Evolutionary conservation across 2,113 vertebrate genomes (phyloP).

Genomic region (Thymallus thymallus): DNA sequence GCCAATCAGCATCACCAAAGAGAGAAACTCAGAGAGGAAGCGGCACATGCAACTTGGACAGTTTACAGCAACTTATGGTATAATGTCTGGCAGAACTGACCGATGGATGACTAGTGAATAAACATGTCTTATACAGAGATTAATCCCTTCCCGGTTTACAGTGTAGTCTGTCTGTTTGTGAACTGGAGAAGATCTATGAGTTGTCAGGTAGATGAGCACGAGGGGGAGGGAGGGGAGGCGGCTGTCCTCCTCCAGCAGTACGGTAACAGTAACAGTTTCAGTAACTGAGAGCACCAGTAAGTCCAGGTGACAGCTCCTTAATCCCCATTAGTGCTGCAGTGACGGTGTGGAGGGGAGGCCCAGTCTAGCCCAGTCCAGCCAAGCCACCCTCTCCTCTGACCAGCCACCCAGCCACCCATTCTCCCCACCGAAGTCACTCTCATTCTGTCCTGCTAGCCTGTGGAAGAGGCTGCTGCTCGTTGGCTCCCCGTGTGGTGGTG

Average conservation of each 20-base stretch:
- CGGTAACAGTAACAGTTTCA: conserved; percentile 38
- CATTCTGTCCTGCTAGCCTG: background rate
- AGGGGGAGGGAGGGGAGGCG: background rate
- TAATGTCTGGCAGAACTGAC: conserved; percentile 67
- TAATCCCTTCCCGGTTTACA: background rate
- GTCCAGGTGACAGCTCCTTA: conserved; percentile 62
- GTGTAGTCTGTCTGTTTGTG: conserved; percentile 19
- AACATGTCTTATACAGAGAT: conserved; percentile 48
- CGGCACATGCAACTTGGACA: conserved; percentile 61
- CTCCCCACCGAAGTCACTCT: conserved; percentile 32
- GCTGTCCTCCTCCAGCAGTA: conserved; percentile 28
- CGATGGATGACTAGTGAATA: conserved; percentile 50
- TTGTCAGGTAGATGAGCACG: conserved; percentile 9
- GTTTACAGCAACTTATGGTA: conserved; percentile 46
- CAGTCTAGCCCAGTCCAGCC: conserved; percentile 38
- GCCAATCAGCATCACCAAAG: conserved; percentile 45
- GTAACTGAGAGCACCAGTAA: conserved; percentile 63
- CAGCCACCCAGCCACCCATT: conserved; percentile 23
- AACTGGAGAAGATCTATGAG: background rate
- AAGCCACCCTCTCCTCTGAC: conserved; percentile 68
- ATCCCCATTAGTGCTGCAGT: conserved; percentile 59
- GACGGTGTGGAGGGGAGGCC: conserved; percentile 45
- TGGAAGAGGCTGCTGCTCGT: background rate
- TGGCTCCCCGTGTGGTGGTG: conserved; percentile 30
- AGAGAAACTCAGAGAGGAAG: conserved; percentile 25